Percentiles rank a stretch among this genome's conserved stretches.
Conservation (phyloP, 92 coral and sea anemone genomes). For the Ricordea florida region DNA sequence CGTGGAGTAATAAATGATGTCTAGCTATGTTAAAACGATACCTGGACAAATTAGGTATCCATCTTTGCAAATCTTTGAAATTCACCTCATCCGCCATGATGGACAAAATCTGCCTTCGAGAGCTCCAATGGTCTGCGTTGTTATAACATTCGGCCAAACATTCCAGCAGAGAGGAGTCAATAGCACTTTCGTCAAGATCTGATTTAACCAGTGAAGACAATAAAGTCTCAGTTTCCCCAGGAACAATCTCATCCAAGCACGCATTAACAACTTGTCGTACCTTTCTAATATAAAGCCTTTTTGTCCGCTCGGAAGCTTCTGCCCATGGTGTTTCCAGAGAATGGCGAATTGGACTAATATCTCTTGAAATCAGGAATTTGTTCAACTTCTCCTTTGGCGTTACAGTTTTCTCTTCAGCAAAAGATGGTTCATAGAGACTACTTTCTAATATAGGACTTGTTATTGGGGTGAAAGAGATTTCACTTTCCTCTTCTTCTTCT, state of each 20-base stretch:
- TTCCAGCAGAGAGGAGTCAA: slow-evolving; percentile 35
- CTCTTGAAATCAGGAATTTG: too few relatives aligned
- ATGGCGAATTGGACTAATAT: slow-evolving; percentile 61
- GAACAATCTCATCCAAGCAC: too few relatives aligned
- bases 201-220: slow-evolving; percentile 1
- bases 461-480: too few relatives aligned
- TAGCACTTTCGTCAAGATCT: not conserved
- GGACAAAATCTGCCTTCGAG: slow-evolving; percentile 24
- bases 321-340: slow-evolving; percentile 48
- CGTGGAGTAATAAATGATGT: slow-evolving; percentile 56
- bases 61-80: slow-evolving; percentile 24
- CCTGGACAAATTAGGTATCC: slow-evolving; percentile 31
- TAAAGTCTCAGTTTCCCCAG: slow-evolving; percentile 20
- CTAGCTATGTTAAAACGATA: slow-evolving; percentile 51
- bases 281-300: slow-evolving; percentile 48
- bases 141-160: slow-evolving; percentile 42
- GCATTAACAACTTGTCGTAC: slow-evolving; percentile 49
- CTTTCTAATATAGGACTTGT: too few relatives aligned
- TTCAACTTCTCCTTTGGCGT: too few relatives aligned
- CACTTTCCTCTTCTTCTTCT: too few relatives aligned
- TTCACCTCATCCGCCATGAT: slow-evolving; percentile 47
- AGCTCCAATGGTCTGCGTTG: slow-evolving; percentile 35
- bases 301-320: slow-evolving; percentile 59
- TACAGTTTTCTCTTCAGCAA: too few relatives aligned
- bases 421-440: too few relatives aligned